These are phyloP conservation scores for Chrysocyon brachyurus DNA, from an alignment of 2,797 vertebrate species.

Conservation along the genomic window DNA sequence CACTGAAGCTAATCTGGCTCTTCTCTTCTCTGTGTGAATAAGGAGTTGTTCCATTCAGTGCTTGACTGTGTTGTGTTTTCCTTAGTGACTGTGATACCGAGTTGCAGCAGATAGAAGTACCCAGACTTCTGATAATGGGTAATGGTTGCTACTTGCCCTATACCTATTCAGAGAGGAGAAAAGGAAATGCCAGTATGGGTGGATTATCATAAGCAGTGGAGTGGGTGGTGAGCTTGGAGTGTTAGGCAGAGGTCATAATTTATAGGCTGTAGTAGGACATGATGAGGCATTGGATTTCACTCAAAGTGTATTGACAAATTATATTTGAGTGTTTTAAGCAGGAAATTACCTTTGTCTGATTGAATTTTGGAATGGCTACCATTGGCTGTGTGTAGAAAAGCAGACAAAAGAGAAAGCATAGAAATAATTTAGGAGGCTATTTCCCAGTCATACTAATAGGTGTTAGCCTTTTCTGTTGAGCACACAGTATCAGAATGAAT, in stretches of 20 bases:
- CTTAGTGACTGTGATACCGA: neutral
- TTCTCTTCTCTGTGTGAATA: neutral
- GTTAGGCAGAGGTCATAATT: neutral
- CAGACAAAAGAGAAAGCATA: neutral
- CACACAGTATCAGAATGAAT: neutral
- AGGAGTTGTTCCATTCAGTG: neutral
- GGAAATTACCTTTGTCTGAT: neutral
- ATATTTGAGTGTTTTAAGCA: neutral
- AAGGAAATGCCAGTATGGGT: neutral
- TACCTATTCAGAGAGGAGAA: neutral
- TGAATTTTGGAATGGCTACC: neutral
- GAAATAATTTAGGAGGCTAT: neutral
- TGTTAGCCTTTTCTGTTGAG: constrained; percentile 8
- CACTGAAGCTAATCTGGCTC: neutral
- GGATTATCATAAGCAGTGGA: neutral
- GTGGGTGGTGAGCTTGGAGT: neutral
- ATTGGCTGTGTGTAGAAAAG: neutral
- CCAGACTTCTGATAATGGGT: neutral
- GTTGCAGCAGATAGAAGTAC: neutral
- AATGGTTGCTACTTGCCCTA: neutral
- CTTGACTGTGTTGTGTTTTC: neutral
- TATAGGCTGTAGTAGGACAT: neutral
- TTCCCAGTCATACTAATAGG: neutral
- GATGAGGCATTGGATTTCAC: neutral
- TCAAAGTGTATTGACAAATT: neutral